Conservation (phyloP, 2,113 vertebrate genomes). For the Syngnathus typhle region DNA sequence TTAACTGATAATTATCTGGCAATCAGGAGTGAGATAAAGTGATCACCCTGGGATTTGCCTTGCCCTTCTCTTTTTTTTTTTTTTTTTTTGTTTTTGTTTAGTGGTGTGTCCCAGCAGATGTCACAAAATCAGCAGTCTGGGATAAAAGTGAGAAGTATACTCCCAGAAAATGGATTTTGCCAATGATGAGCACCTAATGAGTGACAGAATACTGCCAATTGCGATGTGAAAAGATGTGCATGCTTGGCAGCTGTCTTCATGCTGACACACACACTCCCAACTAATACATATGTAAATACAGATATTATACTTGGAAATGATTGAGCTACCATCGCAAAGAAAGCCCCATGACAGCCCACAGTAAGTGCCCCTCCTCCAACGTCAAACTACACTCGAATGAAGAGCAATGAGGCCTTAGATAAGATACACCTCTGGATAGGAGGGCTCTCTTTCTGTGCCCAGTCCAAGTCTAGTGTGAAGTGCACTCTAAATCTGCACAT, state of each 20-base stretch:
- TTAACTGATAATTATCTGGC: conserved; percentile 80
- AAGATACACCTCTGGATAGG: neutral
- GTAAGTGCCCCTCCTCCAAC: neutral
- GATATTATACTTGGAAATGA: conserved; percentile 3
- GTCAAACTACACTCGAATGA: neutral
- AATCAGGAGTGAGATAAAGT: conserved; percentile 75
- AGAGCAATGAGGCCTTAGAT: neutral
- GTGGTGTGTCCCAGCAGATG: conserved; percentile 48
- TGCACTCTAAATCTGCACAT: too few relatives aligned
- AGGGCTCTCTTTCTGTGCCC: neutral
- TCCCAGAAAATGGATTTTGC: conserved; percentile 50
- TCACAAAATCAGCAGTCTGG: conserved; percentile 35
- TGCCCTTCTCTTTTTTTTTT: neutral
- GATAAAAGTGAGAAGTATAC: conserved; percentile 36
- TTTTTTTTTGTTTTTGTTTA: conserved; percentile 17
- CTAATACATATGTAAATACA: conserved; percentile 22
- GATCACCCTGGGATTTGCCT: conserved; percentile 59
- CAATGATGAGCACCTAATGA: conserved; percentile 62
- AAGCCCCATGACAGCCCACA: neutral
- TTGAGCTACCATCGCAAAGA: neutral
- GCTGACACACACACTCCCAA: conserved; percentile 19
- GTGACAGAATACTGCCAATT: conserved; percentile 61
- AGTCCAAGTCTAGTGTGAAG: too few relatives aligned
- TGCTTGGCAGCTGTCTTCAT: conserved; percentile 33
- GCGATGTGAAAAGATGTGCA: conserved; percentile 41